phyloP scores from a whole-genome alignment of 2,888 invertebrate species.

The Salpingus planirostris region DNA sequence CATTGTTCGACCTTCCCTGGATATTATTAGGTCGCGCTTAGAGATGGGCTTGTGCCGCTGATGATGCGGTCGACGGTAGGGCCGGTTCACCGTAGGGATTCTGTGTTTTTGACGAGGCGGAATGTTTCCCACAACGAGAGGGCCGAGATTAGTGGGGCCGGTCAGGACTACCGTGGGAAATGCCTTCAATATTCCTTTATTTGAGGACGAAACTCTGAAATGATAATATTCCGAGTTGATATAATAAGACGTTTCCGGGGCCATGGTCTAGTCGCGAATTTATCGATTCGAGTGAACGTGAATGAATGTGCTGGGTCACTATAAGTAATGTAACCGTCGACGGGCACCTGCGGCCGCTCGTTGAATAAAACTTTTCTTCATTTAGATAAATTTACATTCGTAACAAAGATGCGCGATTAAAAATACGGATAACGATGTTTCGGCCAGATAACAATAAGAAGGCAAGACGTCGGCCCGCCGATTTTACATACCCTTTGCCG shows the following conservation, averaged over 20 bases:
- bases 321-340: constrained; percentile 13
- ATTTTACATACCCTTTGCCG: no score
- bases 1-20: no score
- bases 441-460: not conserved
- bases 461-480: not conserved
- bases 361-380: constrained; percentile 15
- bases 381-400: constrained; percentile 17
- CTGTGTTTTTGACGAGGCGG: not conserved
- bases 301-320: constrained; percentile 14
- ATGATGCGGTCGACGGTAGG: no score
- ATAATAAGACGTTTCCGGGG: no score
- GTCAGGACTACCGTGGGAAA: constrained; percentile 17
- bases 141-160: constrained; percentile 13
- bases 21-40: no score
- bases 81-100: no score
- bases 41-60: no score
- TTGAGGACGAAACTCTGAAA: no score
- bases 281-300: no score
- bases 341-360: constrained; percentile 13
- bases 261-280: no score
- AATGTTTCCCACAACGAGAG: constrained; percentile 13
- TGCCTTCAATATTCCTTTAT: no score
- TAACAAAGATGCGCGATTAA: constrained; percentile 12
- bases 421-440: constrained; percentile 9
- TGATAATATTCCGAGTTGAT: no score